phyloP scores from a whole-genome alignment of 1,140 invertebrate genomes.

The Trialeurodes vaporariorum region DNA sequence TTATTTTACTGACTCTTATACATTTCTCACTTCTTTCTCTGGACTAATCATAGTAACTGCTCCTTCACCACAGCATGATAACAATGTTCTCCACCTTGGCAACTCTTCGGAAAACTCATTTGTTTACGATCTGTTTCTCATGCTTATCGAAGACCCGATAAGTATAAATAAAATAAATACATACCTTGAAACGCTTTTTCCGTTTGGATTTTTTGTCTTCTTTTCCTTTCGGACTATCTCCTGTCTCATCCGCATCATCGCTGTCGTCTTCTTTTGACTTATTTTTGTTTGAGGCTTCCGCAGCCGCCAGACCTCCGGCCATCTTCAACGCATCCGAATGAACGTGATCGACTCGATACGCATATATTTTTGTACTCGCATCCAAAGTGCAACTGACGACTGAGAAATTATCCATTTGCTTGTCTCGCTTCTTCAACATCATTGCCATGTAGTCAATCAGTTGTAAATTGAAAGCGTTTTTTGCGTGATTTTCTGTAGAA shows the following conservation, averaged over 20 bases:
- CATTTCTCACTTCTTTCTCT: no score
- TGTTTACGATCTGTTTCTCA: no score
- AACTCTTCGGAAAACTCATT: no score
- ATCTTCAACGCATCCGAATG: constrained; percentile 65
- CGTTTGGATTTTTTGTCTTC: background rate
- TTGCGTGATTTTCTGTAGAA: constrained; percentile 59
- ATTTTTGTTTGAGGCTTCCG: constrained; percentile 33
- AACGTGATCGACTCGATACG: constrained; percentile 62
- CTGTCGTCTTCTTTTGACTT: background rate
- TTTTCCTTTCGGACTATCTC: background rate
- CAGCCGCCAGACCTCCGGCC: constrained; percentile 46
- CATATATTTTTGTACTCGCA: constrained; percentile 72
- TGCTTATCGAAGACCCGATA: no score
- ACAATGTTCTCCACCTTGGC: no score
- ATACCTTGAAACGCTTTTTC: background rate
- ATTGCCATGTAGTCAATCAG: constrained; percentile 70
- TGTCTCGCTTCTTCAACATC: constrained; percentile 51
- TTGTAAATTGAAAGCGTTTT: constrained; percentile 76
- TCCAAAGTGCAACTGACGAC: constrained; percentile 64
- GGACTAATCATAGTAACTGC: no score
- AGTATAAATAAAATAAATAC: no score
- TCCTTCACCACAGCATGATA: no score
- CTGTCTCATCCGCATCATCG: background rate
- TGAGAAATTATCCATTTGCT: constrained; percentile 51
- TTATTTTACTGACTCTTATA: no score